Conservation (phyloP, 1,140 invertebrate genomes). For the Ladona fulva region DNA sequence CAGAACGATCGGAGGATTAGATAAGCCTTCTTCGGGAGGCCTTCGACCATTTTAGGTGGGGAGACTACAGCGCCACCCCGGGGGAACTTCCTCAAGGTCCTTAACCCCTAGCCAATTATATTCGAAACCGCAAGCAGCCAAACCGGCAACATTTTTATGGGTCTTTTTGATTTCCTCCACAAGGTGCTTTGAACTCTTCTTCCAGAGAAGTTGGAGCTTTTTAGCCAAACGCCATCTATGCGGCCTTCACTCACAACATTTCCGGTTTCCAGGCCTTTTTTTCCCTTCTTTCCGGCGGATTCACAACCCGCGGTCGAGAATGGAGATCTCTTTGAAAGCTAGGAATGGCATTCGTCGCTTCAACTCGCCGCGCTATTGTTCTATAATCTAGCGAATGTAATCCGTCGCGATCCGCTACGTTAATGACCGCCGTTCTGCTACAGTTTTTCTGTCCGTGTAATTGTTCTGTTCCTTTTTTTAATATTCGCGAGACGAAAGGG, state of each 20-base stretch:
- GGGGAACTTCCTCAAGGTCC: neutral
- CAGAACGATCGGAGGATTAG: no score
- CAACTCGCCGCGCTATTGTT: no score
- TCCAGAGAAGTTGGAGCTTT: neutral
- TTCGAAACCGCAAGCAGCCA: neutral
- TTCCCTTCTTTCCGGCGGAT: neutral
- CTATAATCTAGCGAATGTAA: no score
- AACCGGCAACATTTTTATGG: constrained; percentile 1
- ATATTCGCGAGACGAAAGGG: no score
- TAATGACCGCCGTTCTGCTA: no score
- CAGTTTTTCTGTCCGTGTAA: no score
- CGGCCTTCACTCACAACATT: neutral
- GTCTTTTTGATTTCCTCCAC: neutral
- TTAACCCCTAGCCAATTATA: neutral
- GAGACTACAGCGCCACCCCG: neutral
- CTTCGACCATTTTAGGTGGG: no score
- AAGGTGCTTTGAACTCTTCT: neutral
- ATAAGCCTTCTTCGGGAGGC: no score
- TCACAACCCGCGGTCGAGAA: neutral
- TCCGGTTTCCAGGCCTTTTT: neutral
- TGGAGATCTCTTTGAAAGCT: no score
- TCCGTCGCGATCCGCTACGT: no score
- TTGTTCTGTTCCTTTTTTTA: no score
- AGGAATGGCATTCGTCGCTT: no score
- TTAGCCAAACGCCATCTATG: neutral